Evolutionary conservation across 2,888 invertebrate species (phyloP).

Genomic region (Stenichneumon culpator): DNA sequence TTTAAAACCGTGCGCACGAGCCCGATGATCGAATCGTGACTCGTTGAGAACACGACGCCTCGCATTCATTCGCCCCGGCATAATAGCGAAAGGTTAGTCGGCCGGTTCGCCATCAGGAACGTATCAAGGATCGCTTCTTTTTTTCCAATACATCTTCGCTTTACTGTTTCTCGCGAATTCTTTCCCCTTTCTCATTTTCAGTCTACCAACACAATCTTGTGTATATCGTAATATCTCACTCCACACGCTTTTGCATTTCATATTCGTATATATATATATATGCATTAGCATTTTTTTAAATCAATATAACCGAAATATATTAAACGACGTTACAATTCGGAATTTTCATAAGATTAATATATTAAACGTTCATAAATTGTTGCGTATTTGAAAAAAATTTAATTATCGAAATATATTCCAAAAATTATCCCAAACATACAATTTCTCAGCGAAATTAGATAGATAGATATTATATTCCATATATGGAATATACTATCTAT

Average conservation of each 20-base stretch:
- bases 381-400: too few species aligned
- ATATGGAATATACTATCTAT: too few species aligned
- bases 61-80: slow-evolving; percentile 54
- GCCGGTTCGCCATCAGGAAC: slow-evolving; percentile 44
- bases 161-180: slow-evolving; percentile 15
- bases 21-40: slow-evolving; percentile 61
- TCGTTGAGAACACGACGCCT: slow-evolving; percentile 44
- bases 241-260: neutral
- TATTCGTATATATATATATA: neutral
- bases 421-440: too few species aligned
- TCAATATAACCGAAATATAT: too few species aligned
- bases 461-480: too few species aligned
- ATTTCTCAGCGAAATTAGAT: too few species aligned
- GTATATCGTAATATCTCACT: neutral
- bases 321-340: too few species aligned
- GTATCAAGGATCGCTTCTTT: slow-evolving; percentile 17
- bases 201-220: neutral
- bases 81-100: slow-evolving; percentile 61
- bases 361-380: too few species aligned
- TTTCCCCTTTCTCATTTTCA: neutral
- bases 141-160: slow-evolving; percentile 5
- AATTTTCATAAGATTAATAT: too few species aligned
- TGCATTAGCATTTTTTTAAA: neutral
- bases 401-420: too few species aligned
- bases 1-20: slow-evolving; percentile 27